Evolutionary conservation across 2,888 invertebrate genomes (phyloP), one percentile per base, ranked within the genome.

Genomic region (Cephus runcator): DNA sequence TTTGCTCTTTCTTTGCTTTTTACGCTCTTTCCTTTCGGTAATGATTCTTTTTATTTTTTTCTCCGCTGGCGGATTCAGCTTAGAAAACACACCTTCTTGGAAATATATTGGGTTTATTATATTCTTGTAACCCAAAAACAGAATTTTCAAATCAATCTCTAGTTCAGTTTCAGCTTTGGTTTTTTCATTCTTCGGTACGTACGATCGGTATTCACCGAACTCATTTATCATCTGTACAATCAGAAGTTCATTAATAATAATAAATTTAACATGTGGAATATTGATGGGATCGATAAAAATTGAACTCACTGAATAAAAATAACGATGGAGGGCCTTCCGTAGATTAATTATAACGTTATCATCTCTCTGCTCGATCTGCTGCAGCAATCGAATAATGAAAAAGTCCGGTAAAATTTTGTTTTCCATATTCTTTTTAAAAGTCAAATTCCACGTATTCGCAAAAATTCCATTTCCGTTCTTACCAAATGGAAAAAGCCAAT

Each of bases 401-500:
- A 83, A 81, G 79, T 81, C 77, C 9, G 85, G 82, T n/a, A 75
- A 1, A 4, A 56, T 75, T 35, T 35, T 76, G 34, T 73, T 40
- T 15, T 76, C 77, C 71, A 74, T 73, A 33, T 75, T 35, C 33
- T 69, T 73, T 33, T 77, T 79, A 71, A 84, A 73, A 36, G 84
- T 81, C 73, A 79, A 78, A 73, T 87, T 83, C 77, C 81, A 78
- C n/a, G 79, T 83, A 71, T 83, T 83, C 73, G 79, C 77, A 77
- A 75, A 79, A 81, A 83, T 81, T 77, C 81, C 84, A 35, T 82
- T 78, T 11, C 81, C 83, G 69, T 81, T 80, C 79, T 79, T 84
- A 68, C 88, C 88, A 75, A 87, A 90, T 69, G 90, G 89, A 82
- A 89, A 88, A 73, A 86, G 81, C 87, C 87, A 88, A 77, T 88